Evolutionary conservation across 2,113 vertebrate genomes (phyloP), one percentile per base, ranked within the genome.

Genomic region (Corythoichthys haematopterus): DNA sequence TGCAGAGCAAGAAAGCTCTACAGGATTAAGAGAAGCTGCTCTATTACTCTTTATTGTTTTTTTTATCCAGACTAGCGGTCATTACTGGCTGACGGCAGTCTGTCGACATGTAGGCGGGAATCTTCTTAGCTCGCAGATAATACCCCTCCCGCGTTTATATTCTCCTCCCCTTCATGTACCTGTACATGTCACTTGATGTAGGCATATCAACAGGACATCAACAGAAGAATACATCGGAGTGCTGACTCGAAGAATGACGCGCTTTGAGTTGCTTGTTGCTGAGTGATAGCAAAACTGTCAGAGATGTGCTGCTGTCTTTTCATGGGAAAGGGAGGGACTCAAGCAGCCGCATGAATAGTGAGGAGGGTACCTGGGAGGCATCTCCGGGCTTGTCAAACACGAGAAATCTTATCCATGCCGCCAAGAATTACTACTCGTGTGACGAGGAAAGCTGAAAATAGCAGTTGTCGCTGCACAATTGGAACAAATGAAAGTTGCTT

Each of bases 261-360:
- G 78, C 80, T 81, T 74, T 80, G 83, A 85, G 73, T 66, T 65
- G 72, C 74, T 81, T 1, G 1, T 66, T 46, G 72, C 76, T 79
- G 82, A 88, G 76, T 87, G 88, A 85, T 84, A 84, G 78, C 74
- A 77, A 75, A 71, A 87, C 79, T 83, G 87, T 85, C 83, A 71
- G 71, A 55, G 69, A 75, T 68, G 52, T 57, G 70, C 72, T 76
- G 71, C 78, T n/a, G 64, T 82, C 76, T 82, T 84, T 83, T 85
- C 80, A 81, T 85, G 80, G 75, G 9, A 59, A 66, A 82, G 71
- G 80, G 73, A 83, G 78, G 83, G 79, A 70, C 77, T 70, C 75
- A 75, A 68, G 72, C 80, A 78, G 74, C 37, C 74, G 83, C 82
- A 73, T 80, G 72, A 75, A 81, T 57, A 36, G 28, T 33, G 55